These are phyloP conservation scores for Cherax destructor DNA, from an alignment of 1,140 invertebrate species.

Conservation along the genomic window DNA sequence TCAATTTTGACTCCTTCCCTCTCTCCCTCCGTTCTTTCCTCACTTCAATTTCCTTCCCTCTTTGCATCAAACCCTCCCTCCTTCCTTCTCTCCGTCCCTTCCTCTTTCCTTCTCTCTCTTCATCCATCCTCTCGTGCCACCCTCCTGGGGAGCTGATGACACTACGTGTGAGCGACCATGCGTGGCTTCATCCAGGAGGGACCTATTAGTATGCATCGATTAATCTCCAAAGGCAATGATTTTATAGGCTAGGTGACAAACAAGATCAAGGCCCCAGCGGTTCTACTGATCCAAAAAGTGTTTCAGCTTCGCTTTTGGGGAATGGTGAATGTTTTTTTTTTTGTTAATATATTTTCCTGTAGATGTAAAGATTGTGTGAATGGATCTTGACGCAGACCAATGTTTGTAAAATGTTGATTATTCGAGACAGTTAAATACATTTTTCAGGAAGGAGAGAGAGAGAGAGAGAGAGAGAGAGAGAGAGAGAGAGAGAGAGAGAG, in stretches of 20 bases:
- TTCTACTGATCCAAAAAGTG: not conserved
- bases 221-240: conserved; percentile 3
- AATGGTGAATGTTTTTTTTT: not conserved
- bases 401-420: too few relatives aligned
- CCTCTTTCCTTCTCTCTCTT: not conserved
- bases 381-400: too few relatives aligned
- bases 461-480: too few relatives aligned
- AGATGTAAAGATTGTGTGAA: too few relatives aligned
- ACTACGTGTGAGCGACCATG: not conserved
- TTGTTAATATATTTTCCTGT: not conserved
- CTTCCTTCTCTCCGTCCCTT: not conserved
- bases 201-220: conserved; percentile 13
- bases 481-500: too few relatives aligned
- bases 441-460: too few relatives aligned
- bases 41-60: not conserved
- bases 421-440: too few relatives aligned
- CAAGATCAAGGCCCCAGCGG: not conserved
- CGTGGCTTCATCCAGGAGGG: not conserved
- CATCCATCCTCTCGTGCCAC: not conserved
- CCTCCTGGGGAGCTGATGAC: not conserved
- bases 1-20: too few relatives aligned
- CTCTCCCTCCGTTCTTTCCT: too few relatives aligned
- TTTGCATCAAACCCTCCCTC: not conserved
- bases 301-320: not conserved
- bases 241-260: conserved; percentile 1